Evolutionary conservation across 1,140 invertebrate genomes (phyloP), one percentile per base, ranked within the genome.

Genomic region (Drosophila insularis): DNA sequence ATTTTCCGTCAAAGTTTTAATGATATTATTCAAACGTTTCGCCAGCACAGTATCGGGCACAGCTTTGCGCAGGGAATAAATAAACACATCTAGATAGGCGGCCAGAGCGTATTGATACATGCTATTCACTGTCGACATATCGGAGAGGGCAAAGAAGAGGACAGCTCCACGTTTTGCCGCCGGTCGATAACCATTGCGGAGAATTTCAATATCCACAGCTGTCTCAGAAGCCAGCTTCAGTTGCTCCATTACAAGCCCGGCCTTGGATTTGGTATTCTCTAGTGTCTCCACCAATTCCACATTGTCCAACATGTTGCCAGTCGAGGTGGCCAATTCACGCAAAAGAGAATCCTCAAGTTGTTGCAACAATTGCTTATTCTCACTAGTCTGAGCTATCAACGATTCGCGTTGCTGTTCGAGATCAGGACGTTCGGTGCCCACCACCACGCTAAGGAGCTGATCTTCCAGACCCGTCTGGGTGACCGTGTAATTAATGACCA

Each of bases 61-160:
- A 6, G 96, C 95, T 91, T 96, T 97, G 62, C 94, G 94, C 31
- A 98, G 91, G 0, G 97, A 97, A 80, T 94, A 95, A 13, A 94
- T 93, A 82, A 98, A 98, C 0, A 98, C 95, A 63, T 96, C 94
- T 2, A 97, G 89, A 78, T 97, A 97, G 1, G 95, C 95, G 4
- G 93, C 94, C 21, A 98, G 92, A 0, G 97, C 97, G 91, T 98
- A 98, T 80, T 98, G 97, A 90, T 98, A 98, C 97, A 98, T 98
- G 10, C 94, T 92, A 90, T 97, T 97, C 0, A 98, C 95, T 0
- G 93, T 92, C 0, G 96, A 94, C 96, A 98, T 96, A 86, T 98
- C 97, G 0, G 96, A 94, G 7, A 98, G 92, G 2, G 97, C 96
- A 89, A 98, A 98, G 91, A 98, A 98, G 19, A 98, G 92, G 61